Evolutionary conservation across 2,113 vertebrate genomes (phyloP).

Genomic region (Psephotus haematonotus): DNA sequence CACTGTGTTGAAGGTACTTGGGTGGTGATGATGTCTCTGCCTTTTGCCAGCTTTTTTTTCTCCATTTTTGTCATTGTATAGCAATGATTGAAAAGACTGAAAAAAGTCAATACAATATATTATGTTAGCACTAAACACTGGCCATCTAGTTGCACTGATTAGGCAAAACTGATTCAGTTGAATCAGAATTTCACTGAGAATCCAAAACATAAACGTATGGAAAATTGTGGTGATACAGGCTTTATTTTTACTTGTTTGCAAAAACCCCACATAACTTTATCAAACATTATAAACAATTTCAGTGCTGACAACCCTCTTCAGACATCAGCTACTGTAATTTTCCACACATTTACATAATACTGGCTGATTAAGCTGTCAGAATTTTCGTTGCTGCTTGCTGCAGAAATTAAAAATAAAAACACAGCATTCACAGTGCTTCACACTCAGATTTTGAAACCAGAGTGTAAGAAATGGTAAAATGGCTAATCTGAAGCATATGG

Average conservation of each 20-base stretch:
- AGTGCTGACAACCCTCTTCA: constrained; percentile 49
- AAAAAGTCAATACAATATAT: neutral
- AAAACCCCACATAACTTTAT: constrained; percentile 15
- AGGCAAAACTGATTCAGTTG: neutral
- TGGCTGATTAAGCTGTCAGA: constrained; percentile 43
- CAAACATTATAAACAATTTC: constrained; percentile 44
- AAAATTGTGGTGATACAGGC: neutral
- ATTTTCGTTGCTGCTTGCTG: constrained; percentile 21
- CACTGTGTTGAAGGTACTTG: neutral
- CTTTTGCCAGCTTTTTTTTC: neutral
- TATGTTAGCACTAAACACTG: neutral
- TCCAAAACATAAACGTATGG: neutral
- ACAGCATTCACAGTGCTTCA: neutral
- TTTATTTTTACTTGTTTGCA: constrained; percentile 50
- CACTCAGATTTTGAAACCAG: neutral
- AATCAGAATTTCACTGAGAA: neutral
- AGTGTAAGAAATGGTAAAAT: neutral
- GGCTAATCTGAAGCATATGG: neutral
- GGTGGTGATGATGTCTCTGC: neutral
- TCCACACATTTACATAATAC: constrained; percentile 55
- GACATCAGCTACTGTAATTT: constrained; percentile 51
- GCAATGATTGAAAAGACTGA: neutral
- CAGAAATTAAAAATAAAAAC: constrained; percentile 40
- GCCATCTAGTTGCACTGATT: neutral
- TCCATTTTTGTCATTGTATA: neutral